Base-by-base conservation (phyloP, 2,888 invertebrate species). In the Drosophila seclusa region DNA sequence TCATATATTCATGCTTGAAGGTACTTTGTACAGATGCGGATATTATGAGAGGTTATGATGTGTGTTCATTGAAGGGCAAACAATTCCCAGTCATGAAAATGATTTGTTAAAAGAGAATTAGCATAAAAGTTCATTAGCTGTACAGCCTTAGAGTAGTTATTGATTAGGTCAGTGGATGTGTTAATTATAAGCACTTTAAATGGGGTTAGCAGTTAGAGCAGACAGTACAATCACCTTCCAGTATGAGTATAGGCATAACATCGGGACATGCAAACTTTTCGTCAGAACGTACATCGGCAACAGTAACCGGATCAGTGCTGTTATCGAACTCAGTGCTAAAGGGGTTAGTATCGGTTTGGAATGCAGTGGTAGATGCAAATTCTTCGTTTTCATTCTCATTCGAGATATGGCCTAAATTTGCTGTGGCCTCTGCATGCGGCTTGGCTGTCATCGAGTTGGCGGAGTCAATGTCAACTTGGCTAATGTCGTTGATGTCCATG, bases 181-280 rank as follows among this genome's bases (percentile, higher is more conserved):
- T 87, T 82, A 80, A 61, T 66, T 27, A 7, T 24, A 84, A 74
- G 78, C 68, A 36, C 42, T 66, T 62, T 31, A 18, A 48, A 48
- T 49, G 45, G 54, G 52, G 57, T 78, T 72, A 87, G 73, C 62
- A 52, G 58, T 53, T 60, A 48, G 54, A 76, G 67, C 66, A 78
- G 62, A 78, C 64, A 82, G 87, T 75, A 90, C 91, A 90, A 95
- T 83, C 96, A 97, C 97, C 97, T 97, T 97, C 97, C 92, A 97
- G 94, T 92, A 97, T 96, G 91, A 97, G 95, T 94, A 97, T 96
- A 93, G 96, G 95, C 94, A 95, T 95, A 94, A 91, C 95, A 95
- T 93, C 95, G 94, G 92, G 95, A 94, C 92, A 95, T 95, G 93
- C 92, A 94, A 94, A 83, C 76, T 76, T 80, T 66, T 83, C 89